Conservation (phyloP, 2,797 vertebrate species). For the Menidia menidia region DNA sequence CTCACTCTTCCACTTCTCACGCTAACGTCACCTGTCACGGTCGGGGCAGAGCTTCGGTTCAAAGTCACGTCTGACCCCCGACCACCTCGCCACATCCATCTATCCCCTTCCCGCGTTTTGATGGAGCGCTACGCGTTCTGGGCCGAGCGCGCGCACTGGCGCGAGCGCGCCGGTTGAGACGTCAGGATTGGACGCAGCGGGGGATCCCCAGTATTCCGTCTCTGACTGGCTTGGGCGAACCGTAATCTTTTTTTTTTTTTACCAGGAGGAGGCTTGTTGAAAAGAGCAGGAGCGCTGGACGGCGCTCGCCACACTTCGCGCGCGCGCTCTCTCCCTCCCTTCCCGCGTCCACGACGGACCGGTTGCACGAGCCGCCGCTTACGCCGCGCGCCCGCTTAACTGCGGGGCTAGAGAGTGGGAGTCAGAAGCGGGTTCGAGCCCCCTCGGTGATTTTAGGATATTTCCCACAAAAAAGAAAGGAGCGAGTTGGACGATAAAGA, state of each 20-base stretch:
- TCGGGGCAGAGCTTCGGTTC: conserved; percentile 45
- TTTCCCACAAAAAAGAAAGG: too few species aligned
- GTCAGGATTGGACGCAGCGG: conserved; percentile 79
- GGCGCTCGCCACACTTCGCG: conserved; percentile 21
- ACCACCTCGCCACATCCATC: conserved; percentile 1
- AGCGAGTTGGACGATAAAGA: too few species aligned
- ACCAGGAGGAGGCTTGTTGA: conserved; percentile 62
- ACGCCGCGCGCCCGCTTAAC: too few species aligned
- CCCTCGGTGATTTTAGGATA: too few species aligned
- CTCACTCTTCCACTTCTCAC: not conserved
- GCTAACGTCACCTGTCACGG: conserved; percentile 42
- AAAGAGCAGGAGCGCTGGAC: conserved; percentile 50
- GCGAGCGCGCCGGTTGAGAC: conserved; percentile 48
- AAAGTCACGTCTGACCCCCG: conserved; percentile 50
- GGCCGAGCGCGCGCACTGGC: conserved; percentile 12
- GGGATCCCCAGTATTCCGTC: conserved; percentile 72
- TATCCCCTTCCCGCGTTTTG: conserved; percentile 2
- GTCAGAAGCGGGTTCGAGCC: too few species aligned
- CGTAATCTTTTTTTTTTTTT: conserved; percentile 50
- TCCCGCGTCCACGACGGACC: not conserved
- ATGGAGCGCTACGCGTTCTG: not conserved
- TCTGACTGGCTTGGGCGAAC: conserved; percentile 69
- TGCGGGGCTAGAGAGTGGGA: too few species aligned
- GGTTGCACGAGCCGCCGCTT: not conserved
- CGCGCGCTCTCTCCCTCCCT: conserved; percentile 1